Evolutionary conservation across 2,888 invertebrate species (phyloP), one percentile per base, ranked within the genome.

Genomic region (Biston stratarius): DNA sequence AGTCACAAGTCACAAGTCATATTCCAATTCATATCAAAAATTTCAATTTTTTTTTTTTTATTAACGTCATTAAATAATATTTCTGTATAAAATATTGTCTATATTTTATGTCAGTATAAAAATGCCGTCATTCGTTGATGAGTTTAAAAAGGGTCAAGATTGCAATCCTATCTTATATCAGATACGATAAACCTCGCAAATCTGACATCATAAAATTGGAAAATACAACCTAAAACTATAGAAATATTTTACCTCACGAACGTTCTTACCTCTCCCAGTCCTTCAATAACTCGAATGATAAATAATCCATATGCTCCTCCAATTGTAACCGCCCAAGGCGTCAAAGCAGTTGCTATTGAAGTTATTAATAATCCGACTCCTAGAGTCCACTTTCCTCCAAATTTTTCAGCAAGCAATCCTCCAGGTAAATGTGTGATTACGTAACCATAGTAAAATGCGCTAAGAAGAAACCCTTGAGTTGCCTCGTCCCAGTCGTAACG

Each of bases 361-460:
- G 98, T 97, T 0, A 95, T 94, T 0, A 98, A 87, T 38, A 98
- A 95, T 12, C 98, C 98, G 24, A 97, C 77, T 0, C 97, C 97
- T 38, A 97, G 90, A 0, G 97, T 95, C 94, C 97, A 96, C 88
- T 98, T 98, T 0, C 97, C 98, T 12, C 98, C 98, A 77, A 97
- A 97, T 77, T 94, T 96, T 78, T 97, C 97, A 0, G 97, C 96
- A 45, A 98, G 82, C 60, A 96, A 92, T 62, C 97, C 98, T 52
- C 97, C 98, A 0, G 98, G 98, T 38, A 98, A 85, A 81, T 98
- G 97, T 0, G 97, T 97, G 0, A 97, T 67, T 0, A 97, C 95
- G 83, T 98, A 97, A 0, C 97, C 97, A 91, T 97, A 97, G 87
- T 97, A 98, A 84, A 98, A 98, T 0, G 97, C 96, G 49, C 97